A percentile compares a stretch with the other conserved stretches of the same genome.
These are phyloP conservation scores for Synanthedon myopaeformis DNA, from an alignment of 2,888 invertebrate genomes.

Conservation along the genomic window DNA sequence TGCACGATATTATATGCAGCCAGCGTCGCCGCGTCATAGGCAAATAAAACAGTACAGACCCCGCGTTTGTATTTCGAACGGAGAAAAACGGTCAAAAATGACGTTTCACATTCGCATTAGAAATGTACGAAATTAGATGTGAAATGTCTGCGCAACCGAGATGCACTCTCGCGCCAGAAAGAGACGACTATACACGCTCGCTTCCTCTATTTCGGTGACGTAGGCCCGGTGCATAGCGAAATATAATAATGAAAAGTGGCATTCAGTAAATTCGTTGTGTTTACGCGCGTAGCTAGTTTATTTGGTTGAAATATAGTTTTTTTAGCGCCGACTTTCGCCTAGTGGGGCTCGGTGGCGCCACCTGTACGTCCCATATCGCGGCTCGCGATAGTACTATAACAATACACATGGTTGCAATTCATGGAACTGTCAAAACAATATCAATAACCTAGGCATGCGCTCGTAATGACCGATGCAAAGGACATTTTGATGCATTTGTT, in stretches of 20 bases:
- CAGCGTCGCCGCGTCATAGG: slow-evolving; percentile 14
- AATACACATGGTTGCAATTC: slow-evolving; percentile 35
- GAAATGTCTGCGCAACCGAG: slow-evolving; percentile 29
- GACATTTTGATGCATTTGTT: slow-evolving; percentile 14
- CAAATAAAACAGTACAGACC: slow-evolving; percentile 4
- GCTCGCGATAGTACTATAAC: slow-evolving; percentile 7
- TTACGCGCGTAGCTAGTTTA: slow-evolving; percentile 68
- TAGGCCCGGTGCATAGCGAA: slow-evolving; percentile 62
- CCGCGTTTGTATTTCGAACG: slow-evolving; percentile 17
- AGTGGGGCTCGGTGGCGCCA: slow-evolving; percentile 38
- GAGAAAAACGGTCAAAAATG: slow-evolving; percentile 17
- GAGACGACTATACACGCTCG: slow-evolving; percentile 41
- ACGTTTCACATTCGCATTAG: slow-evolving; percentile 35
- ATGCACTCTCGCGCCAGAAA: slow-evolving; percentile 31
- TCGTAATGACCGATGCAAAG: slow-evolving; percentile 18
- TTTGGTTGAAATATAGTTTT: slow-evolving; percentile 41
- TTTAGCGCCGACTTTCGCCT: slow-evolving; percentile 19
- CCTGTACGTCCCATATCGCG: slow-evolving; percentile 29
- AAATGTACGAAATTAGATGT: slow-evolving; percentile 45
- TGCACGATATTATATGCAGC: slow-evolving; percentile 32
- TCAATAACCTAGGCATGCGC: slow-evolving; percentile 2
- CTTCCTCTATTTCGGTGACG: slow-evolving; percentile 58
- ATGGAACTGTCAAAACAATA: slow-evolving; percentile 48
- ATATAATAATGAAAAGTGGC: slow-evolving; percentile 68
- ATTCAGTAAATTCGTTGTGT: slow-evolving; percentile 68